Base-by-base conservation (phyloP, 2,113 vertebrate genomes). In the Chascanopsetta lugubris region DNA sequence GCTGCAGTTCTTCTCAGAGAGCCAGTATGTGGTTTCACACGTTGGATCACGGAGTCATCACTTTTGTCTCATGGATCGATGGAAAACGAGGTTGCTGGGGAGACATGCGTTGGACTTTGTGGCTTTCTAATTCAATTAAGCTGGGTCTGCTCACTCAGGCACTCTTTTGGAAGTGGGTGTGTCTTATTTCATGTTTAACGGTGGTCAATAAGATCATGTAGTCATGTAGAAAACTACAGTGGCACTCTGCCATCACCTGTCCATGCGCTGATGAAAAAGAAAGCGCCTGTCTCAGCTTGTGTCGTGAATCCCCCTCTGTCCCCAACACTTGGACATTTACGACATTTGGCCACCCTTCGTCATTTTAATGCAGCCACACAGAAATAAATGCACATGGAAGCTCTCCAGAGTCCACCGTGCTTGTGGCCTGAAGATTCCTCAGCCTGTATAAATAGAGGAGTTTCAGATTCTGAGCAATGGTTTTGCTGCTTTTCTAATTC, bases 361-460 rank as follows among this genome's bases (percentile, higher is more conserved):
- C 36, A 22, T 61, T 79, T 84, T 71, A 69, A 68, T 73, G 80
- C 77, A 46, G 65, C 64, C 45, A 8, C 50, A 74, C 64, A 75
- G 26, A 85, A 82, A 87, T 84, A 84, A 82, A 87, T 84, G 83
- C 46, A 56, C 65, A 55, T 57, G 67, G 77, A 85, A 12, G 49
- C 72, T 56, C 34, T 88, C 73, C 81, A 83, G 62, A 29, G 38
- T 81, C 69, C 49, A 36, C 51, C 17, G 8, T 69, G 71, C 66
- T 83, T 72, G 56, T 67, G 59, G 25, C 34, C 43, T 38, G 45
- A 57, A 62, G 49, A 79, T 72, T 67, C 51, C 56, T 17, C 8
- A 22, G 36, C 42, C 24, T 21, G 36, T 66, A 83, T 71, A 69
- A 81, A 83, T 77, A 75, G 57, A 62, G 68, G 47, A 47, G 51